Evolutionary conservation across 2,888 invertebrate species (phyloP).

Genomic region (Sericinus montela): DNA sequence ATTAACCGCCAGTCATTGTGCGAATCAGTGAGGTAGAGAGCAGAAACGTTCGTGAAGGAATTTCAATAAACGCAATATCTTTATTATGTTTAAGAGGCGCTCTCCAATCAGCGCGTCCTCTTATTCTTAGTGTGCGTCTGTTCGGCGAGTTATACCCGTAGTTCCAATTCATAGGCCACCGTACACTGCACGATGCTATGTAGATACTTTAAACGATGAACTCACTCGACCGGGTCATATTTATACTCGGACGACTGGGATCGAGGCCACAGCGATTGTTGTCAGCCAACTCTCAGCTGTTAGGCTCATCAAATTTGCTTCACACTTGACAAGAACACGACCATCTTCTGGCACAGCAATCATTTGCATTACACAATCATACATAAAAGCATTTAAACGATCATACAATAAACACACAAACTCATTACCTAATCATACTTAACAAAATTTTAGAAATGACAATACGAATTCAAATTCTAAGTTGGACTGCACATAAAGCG

Average conservation of each 20-base stretch:
- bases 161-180: conserved; percentile 34
- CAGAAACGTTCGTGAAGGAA: conserved; percentile 31
- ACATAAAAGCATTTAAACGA: neutral
- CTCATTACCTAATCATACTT: too few relatives aligned
- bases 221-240: conserved; percentile 43
- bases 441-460: too few relatives aligned
- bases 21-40: neutral
- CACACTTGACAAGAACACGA: conserved; percentile 35
- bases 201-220: conserved; percentile 58
- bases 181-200: conserved; percentile 9
- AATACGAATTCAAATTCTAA: too few relatives aligned
- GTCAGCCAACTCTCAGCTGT: conserved; percentile 63
- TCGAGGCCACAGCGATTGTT: conserved; percentile 22
- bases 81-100: conserved; percentile 36
- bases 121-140: conserved; percentile 47
- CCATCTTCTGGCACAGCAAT: conserved; percentile 41
- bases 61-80: conserved; percentile 40
- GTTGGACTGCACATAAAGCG: too few relatives aligned
- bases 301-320: conserved; percentile 49
- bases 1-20: neutral
- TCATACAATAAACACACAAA: neutral
- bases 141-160: conserved; percentile 25
- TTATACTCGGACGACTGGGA: conserved; percentile 32
- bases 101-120: conserved; percentile 50
- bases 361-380: conserved; percentile 22